Percentiles rank a stretch among this genome's conserved stretches.
Conservation (phyloP, 1,140 invertebrate genomes). For the Megalopta genalis region DNA sequence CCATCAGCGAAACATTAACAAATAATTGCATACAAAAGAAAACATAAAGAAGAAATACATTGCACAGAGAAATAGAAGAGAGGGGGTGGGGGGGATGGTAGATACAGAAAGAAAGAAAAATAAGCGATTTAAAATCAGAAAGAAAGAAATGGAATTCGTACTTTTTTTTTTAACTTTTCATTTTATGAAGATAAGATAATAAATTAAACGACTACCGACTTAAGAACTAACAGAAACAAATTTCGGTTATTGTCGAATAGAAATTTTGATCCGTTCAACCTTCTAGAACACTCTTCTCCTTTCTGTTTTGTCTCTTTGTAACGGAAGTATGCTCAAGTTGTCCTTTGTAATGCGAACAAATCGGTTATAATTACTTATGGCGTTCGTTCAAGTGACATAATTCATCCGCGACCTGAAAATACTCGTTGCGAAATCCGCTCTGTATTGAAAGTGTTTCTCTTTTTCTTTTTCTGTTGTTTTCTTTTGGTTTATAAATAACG, state of each 20-base stretch:
- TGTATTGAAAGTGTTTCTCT: not conserved
- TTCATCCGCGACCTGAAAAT: not conserved
- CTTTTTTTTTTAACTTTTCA: slow-evolving; percentile 4
- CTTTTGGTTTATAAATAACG: slow-evolving; percentile 7
- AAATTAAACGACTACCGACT: not conserved
- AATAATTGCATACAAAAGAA: not conserved
- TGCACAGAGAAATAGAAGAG: slow-evolving; percentile 11
- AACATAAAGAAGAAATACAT: slow-evolving; percentile 6
- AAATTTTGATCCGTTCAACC: not conserved
- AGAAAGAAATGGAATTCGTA: not conserved
- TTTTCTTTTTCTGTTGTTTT: not conserved
- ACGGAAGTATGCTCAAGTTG: not conserved
- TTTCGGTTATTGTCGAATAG: not conserved
- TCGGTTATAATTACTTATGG: not conserved
- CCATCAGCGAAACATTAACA: not conserved
- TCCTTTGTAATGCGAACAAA: slow-evolving; percentile 24
- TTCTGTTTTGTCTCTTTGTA: too few relatives aligned
- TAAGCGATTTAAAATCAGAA: not conserved
- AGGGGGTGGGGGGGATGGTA: not conserved
- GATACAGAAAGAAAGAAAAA: not conserved
- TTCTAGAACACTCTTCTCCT: not conserved
- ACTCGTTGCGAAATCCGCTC: too few relatives aligned
- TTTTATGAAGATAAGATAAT: not conserved
- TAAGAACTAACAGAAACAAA: not conserved
- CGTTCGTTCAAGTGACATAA: not conserved